Conservation (phyloP, 2,888 invertebrate species). For the Balanococcus diminutus region DNA sequence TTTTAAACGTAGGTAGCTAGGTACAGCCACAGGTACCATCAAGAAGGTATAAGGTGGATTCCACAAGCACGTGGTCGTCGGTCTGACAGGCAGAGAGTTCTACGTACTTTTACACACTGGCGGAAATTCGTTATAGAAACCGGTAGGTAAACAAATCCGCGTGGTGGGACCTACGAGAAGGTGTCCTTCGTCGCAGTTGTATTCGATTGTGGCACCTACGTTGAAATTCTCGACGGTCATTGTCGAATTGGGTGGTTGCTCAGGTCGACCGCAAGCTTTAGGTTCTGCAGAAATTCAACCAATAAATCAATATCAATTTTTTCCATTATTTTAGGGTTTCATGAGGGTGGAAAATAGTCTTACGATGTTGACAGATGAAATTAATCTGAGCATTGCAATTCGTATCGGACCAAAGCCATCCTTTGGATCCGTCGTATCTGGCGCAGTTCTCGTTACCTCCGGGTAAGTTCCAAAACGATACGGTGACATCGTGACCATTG, state of each 20-base stretch:
- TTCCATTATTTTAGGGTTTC: background rate
- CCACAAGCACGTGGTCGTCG: background rate
- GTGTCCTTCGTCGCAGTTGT: conserved; percentile 84
- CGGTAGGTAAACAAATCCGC: conserved; percentile 85
- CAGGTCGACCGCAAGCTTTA: conserved; percentile 87
- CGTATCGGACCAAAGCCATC: conserved; percentile 94
- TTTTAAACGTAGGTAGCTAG: background rate
- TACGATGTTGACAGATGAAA: conserved; percentile 92
- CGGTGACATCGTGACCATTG: conserved; percentile 83
- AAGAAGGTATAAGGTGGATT: too few species aligned
- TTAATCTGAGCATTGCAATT: conserved; percentile 83
- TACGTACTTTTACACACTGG: conserved; percentile 89
- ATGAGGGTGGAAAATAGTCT: conserved; percentile 61
- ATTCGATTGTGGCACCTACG: conserved; percentile 83
- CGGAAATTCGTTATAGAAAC: conserved; percentile 91
- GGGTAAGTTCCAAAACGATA: conserved; percentile 91
- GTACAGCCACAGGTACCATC: background rate
- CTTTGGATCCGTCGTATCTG: conserved; percentile 88
- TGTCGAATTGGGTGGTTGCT: conserved; percentile 91
- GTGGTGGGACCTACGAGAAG: conserved; percentile 83
- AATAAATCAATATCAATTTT: conserved; percentile 36
- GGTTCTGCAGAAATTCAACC: conserved; percentile 69
- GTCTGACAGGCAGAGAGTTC: too few species aligned
- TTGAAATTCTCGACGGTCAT: conserved; percentile 78
- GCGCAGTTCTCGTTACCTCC: conserved; percentile 85